phyloP scores from a whole-genome alignment of 2,888 invertebrate species.

The Diaperis boleti region DNA sequence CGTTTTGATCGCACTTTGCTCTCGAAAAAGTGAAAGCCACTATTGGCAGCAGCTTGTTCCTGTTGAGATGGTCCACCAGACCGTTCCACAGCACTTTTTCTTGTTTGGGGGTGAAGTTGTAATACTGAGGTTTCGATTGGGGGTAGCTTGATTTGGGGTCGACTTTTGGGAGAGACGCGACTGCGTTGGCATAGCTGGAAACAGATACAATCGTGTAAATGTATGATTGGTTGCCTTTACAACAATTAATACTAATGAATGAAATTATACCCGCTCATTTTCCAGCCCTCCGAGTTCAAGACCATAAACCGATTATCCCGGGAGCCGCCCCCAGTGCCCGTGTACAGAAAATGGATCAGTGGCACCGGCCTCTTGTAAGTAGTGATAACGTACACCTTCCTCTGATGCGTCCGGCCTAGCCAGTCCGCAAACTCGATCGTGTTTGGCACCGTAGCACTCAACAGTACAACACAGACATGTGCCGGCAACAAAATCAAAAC shows the following conservation, averaged over 20 bases:
- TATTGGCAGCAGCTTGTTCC: slow-evolving; percentile 88
- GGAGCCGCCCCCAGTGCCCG: slow-evolving; percentile 81
- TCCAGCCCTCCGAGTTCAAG: slow-evolving; percentile 83
- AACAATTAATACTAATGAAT: too few relatives aligned
- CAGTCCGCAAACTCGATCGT: slow-evolving; percentile 95
- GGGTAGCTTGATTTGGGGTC: slow-evolving; percentile 30
- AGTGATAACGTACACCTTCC: slow-evolving; percentile 93
- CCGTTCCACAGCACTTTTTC: slow-evolving; percentile 88
- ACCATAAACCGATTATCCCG: slow-evolving; percentile 83
- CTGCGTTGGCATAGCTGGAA: slow-evolving; percentile 44
- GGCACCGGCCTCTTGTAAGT: slow-evolving; percentile 96
- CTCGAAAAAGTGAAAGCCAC: slow-evolving; percentile 95
- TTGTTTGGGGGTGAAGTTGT: slow-evolving; percentile 69
- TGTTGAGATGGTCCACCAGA: slow-evolving; percentile 84
- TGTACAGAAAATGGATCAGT: slow-evolving; percentile 93
- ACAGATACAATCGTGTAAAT: too few relatives aligned
- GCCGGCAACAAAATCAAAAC: slow-evolving; percentile 92
- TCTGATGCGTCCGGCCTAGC: slow-evolving; percentile 88
- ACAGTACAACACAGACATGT: slow-evolving; percentile 95
- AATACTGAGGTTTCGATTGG: slow-evolving; percentile 33
- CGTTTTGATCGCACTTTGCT: slow-evolving; percentile 81
- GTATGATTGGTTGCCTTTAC: too few relatives aligned
- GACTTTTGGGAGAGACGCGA: slow-evolving; percentile 52
- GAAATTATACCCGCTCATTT: slow-evolving; percentile 75
- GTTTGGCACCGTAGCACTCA: slow-evolving; percentile 99